phyloP scores from a whole-genome alignment of 2,113 vertebrate genomes.

The Willisornis vidua region DNA sequence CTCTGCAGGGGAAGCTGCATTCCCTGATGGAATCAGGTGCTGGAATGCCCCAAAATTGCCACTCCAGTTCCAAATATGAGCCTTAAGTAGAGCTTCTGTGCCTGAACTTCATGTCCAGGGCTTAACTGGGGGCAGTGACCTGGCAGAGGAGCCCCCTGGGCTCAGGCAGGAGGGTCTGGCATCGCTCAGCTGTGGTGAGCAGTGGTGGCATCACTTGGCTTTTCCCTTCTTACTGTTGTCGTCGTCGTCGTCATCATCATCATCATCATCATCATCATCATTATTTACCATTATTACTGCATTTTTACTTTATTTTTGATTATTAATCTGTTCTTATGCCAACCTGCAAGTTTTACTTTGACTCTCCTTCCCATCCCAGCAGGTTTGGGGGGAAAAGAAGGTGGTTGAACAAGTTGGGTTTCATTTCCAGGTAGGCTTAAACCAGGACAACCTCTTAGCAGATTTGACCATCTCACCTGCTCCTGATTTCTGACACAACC shows the following conservation, averaged over 20 bases:
- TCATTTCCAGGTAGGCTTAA: neutral
- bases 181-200: neutral
- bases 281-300: neutral
- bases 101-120: neutral
- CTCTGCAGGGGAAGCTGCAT: neutral
- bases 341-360: neutral
- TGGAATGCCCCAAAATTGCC: neutral
- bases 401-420: neutral
- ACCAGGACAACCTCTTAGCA: neutral
- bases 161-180: neutral
- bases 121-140: neutral
- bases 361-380: neutral
- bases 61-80: neutral
- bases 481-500: neutral
- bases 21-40: neutral
- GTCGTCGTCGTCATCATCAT: no score
- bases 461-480: neutral
- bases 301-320: neutral
- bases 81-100: neutral
- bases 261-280: neutral
- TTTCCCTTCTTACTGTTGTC: neutral
- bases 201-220: neutral
- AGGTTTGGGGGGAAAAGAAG: neutral
- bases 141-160: neutral
- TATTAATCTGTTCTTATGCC: neutral